A percentile compares a stretch with the other conserved stretches of the same genome.
Conservation (phyloP, 2,797 vertebrate species). For the Glyptemys insculpta region DNA sequence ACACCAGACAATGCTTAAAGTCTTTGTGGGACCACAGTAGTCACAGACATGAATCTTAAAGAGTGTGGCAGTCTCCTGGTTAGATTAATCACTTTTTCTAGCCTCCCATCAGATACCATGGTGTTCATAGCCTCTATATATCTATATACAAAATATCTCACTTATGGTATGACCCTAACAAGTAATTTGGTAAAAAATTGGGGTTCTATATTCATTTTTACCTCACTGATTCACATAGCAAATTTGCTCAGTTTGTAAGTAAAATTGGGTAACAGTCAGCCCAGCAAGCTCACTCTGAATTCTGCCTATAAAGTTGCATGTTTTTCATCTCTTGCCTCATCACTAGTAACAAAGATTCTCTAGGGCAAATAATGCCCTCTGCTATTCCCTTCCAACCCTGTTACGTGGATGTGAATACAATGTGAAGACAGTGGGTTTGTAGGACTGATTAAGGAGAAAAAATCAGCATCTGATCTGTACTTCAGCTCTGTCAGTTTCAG, state of each 20-base stretch:
- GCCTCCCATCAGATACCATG: background rate
- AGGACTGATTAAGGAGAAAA: background rate
- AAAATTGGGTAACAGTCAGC: background rate
- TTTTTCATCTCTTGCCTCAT: fast-evolving
- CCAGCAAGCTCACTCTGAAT: background rate
- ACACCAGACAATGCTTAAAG: slow-evolving; percentile 20
- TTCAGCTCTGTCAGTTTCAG: background rate
- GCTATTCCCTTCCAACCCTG: no score
- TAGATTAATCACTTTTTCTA: background rate
- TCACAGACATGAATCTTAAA: slow-evolving; percentile 27
- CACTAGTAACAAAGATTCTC: fast-evolving
- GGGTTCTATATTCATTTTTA: background rate
- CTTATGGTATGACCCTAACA: background rate
- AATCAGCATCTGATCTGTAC: fast-evolving
- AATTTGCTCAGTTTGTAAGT: background rate
- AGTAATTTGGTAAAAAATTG: background rate
- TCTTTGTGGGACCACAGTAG: slow-evolving; percentile 54
- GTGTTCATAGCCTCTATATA: background rate
- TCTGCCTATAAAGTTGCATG: background rate
- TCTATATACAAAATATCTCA: background rate
- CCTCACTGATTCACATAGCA: background rate
- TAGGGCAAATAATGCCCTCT: background rate
- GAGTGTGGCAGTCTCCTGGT: background rate
- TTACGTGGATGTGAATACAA: background rate
- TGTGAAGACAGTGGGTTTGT: background rate